Evolutionary conservation across 2,113 vertebrate species (phyloP).

Genomic region (Engystomops pustulosus): DNA sequence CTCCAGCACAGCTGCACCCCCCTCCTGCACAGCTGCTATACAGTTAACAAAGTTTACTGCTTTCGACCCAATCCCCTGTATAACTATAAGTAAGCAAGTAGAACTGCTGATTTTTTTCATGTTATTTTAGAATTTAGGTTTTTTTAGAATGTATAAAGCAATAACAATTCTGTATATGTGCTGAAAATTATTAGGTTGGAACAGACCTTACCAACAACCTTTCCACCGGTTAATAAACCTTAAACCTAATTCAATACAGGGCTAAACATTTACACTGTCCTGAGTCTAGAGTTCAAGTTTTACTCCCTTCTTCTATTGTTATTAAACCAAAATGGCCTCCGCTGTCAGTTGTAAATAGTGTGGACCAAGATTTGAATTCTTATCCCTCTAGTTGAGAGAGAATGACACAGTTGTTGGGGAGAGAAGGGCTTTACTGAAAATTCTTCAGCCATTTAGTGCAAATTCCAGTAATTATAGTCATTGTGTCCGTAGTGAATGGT

Average conservation of each 20-base stretch:
- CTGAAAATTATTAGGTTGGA: too few species aligned
- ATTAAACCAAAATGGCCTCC: slow-evolving; percentile 70
- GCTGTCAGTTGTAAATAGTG: slow-evolving; percentile 69
- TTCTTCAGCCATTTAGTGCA: slow-evolving; percentile 87
- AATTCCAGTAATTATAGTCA: slow-evolving; percentile 88
- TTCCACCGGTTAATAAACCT: neutral
- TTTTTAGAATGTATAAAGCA: too few species aligned
- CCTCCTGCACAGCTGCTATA: too few species aligned
- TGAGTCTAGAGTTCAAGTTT: neutral
- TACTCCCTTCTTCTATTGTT: slow-evolving; percentile 62
- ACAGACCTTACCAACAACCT: neutral
- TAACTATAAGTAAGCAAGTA: too few species aligned
- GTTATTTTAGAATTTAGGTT: too few species aligned
- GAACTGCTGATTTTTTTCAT: too few species aligned
- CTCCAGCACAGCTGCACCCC: too few species aligned
- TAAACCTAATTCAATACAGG: neutral
- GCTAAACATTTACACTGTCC: neutral
- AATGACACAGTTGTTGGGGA: slow-evolving; percentile 60
- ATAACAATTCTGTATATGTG: too few species aligned
- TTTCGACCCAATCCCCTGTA: too few species aligned
- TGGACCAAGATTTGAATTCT: slow-evolving; percentile 63
- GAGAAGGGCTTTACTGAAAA: slow-evolving; percentile 78
- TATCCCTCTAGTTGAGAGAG: slow-evolving; percentile 64
- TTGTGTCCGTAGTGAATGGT: slow-evolving; percentile 82
- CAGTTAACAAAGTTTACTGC: too few species aligned